Percentiles rank a stretch among this genome's conserved stretches.
phyloP scores from a whole-genome alignment of 2,797 vertebrate genomes.

The Phoeniculus purpureus region DNA sequence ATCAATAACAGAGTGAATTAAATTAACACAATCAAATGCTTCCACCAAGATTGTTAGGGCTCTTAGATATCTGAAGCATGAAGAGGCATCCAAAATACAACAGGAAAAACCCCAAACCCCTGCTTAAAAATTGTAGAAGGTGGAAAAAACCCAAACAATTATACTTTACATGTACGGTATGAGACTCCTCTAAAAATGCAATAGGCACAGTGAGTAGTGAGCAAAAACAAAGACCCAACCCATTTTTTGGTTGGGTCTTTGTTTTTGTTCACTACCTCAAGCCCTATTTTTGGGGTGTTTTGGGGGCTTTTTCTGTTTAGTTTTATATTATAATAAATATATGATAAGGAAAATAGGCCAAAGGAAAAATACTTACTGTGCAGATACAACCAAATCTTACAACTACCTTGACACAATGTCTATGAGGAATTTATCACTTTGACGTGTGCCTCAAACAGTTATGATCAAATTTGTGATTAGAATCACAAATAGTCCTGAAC shows the following conservation, averaged over 20 bases:
- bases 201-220: background rate
- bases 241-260: no score
- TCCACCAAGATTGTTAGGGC: background rate
- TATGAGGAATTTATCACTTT: background rate
- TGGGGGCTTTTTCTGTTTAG: background rate
- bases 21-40: background rate
- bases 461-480: background rate
- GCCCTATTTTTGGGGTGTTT: accelerated
- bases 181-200: background rate
- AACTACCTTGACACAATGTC: background rate
- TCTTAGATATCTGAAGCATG: background rate
- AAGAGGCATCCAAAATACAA: background rate
- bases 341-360: background rate
- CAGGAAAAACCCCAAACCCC: accelerated
- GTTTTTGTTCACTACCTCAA: no score
- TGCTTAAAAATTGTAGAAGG: background rate
- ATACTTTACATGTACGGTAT: background rate
- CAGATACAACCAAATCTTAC: background rate
- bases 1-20: background rate
- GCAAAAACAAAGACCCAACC: background rate
- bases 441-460: background rate
- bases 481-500: background rate
- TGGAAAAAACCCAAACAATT: background rate
- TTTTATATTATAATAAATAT: background rate
- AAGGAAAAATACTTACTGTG: background rate